Evolutionary conservation across 2,113 vertebrate genomes (phyloP).

Genomic region (Cephalophus harveyi): DNA sequence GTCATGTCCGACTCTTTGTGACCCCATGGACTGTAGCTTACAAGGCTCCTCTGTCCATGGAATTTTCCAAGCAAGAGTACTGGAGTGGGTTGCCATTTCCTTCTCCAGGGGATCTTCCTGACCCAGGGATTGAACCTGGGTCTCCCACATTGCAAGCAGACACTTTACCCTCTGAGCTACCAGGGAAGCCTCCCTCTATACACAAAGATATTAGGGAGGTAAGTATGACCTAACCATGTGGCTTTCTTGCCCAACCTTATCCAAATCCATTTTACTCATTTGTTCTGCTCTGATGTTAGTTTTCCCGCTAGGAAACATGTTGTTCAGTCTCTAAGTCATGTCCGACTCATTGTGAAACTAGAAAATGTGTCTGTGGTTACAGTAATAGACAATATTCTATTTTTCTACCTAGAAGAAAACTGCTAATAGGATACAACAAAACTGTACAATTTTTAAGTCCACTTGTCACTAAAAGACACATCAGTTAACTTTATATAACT

Average conservation of each 20-base stretch:
- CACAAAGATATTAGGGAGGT: not conserved
- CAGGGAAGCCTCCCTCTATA: not conserved
- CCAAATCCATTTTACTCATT: not conserved
- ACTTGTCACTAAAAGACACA: not conserved
- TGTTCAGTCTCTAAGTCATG: not conserved
- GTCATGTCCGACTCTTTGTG: fast-evolving
- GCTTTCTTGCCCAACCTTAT: not conserved
- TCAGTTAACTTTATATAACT: not conserved
- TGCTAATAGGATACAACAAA: not conserved
- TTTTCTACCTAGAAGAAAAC: not conserved
- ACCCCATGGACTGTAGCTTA: not conserved
- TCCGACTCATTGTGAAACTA: not conserved
- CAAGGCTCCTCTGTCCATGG: not conserved
- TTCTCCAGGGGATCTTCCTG: not conserved
- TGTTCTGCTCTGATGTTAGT: not conserved
- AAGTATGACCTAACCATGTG: not conserved
- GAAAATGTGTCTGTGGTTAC: not conserved
- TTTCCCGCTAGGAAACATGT: not conserved
- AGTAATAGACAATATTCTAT: not conserved
- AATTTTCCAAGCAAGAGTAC: not conserved
- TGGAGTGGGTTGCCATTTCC: not conserved
- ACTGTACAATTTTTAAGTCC: not conserved
- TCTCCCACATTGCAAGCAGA: not conserved
- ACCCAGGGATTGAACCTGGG: not conserved
- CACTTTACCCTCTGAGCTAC: not conserved